Percentiles rank a stretch among this genome's conserved stretches.
phyloP scores from a whole-genome alignment of 2,888 invertebrate genomes.

The Stenchaetothrips biformis region DNA sequence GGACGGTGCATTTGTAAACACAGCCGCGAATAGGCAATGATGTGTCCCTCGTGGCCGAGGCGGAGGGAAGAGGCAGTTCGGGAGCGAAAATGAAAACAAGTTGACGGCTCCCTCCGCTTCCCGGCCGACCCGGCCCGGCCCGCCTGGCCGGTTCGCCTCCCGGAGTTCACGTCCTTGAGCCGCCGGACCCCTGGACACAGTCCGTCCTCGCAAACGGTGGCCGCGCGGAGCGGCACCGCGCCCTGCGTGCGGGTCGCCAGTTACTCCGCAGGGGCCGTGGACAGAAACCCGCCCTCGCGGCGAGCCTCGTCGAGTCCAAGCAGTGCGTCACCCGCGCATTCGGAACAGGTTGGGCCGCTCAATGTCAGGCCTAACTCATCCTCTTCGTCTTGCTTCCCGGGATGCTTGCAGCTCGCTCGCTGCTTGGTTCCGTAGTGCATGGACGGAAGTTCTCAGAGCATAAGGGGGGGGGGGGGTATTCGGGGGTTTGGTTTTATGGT shows the following conservation, averaged over 20 bases:
- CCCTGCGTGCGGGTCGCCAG: not conserved
- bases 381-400: no score
- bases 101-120: not conserved
- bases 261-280: not conserved
- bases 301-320: no score
- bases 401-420: no score
- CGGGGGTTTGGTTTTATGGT: no score
- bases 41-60: not conserved
- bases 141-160: not conserved
- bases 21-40: not conserved
- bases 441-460: no score
- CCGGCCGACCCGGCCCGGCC: not conserved
- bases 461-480: no score
- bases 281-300: no score
- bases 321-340: no score
- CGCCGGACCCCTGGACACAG: not conserved
- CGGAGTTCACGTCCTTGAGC: not conserved
- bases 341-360: no score
- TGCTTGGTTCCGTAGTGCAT: no score
- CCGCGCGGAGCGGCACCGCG: not conserved
- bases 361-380: no score
- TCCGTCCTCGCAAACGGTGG: not conserved
- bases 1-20: no score
- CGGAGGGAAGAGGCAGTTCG: not conserved
- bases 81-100: slow-evolving; percentile 12